These are phyloP conservation scores for Bellardia bayeri DNA, from an alignment of 2,888 invertebrate species.

Conservation along the genomic window DNA sequence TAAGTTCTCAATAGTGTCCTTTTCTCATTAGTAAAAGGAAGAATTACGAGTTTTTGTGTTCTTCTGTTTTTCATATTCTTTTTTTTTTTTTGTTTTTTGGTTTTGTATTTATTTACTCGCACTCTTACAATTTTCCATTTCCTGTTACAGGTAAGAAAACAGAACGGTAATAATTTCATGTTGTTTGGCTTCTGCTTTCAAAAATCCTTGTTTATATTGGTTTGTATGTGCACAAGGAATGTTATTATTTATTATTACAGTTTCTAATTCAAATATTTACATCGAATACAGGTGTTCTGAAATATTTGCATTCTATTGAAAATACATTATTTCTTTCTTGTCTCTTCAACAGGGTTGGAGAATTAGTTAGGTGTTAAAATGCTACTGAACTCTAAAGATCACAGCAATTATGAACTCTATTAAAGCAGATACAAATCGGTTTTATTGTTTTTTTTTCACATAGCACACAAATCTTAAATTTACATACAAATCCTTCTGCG, in stretches of 20 bases:
- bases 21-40: conserved; percentile 7
- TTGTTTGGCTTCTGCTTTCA: background rate
- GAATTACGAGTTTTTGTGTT: background rate
- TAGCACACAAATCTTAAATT: too few relatives aligned
- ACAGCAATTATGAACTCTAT: too few relatives aligned
- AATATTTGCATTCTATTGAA: background rate
- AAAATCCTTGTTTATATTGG: background rate
- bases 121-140: background rate
- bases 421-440: too few relatives aligned
- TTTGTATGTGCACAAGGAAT: background rate
- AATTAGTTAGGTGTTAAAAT: too few relatives aligned
- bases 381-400: too few relatives aligned
- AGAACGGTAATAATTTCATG: background rate
- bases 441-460: too few relatives aligned
- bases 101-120: background rate
- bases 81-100: too few relatives aligned
- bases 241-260: background rate
- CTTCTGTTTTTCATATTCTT: conserved; percentile 1
- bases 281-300: background rate
- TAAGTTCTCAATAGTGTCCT: background rate
- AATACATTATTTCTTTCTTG: too few relatives aligned
- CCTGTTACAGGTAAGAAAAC: conserved; percentile 18
- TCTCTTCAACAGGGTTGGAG: too few relatives aligned
- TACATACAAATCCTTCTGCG: too few relatives aligned
- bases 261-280: background rate